Base-by-base conservation (phyloP, 2,113 vertebrate genomes). In the Pelobates fuscus region DNA sequence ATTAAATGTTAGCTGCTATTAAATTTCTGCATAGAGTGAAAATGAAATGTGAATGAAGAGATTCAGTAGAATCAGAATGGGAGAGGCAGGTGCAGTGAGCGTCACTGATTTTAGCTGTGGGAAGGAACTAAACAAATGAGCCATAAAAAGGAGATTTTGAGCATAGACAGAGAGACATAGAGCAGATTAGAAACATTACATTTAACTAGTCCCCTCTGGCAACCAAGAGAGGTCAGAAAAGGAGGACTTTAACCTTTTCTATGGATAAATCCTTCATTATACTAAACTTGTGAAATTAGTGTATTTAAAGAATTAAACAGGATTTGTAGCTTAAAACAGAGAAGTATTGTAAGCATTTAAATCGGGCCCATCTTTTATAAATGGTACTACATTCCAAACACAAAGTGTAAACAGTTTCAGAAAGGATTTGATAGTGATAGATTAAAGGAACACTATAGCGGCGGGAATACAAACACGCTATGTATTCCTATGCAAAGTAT, bases 71-170 rank as follows among this genome's bases (percentile, higher is more conserved):
- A n/a, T n/a, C n/a, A n/a, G n/a, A n/a, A n/a, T n/a, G 14, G 37
- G 7, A 41, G 37, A 12, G 2, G 7, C 37, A 64, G 58, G 41
- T 55, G 71, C 8, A 30, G 15, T 1, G 49, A 65, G 29, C 0
- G 61, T n/a, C 11, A 14, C 14, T 14, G 37, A 43, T 44, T 60
- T 60, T 32, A 71, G 69, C 69, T 46, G 55, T 15, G 43, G 37
- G 58, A 71, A 44, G 60, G 49, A 18, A 32, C 21, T 8, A 58
- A 46, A 27, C 32, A 66, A 74, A 66, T 74, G 62, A 66, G 62
- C 46, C 62, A 58, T 20, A 27, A 58, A 59, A 70, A 71, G 17
- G 44, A 41, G 54, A 3, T 70, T 49, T 59, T 1, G 2, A 70
- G 8, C 43, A 71, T 23, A 46, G 1, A 27, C 55, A 46, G 26